phyloP scores from a whole-genome alignment of 2,888 invertebrate species.

The Drosophila anomalata region DNA sequence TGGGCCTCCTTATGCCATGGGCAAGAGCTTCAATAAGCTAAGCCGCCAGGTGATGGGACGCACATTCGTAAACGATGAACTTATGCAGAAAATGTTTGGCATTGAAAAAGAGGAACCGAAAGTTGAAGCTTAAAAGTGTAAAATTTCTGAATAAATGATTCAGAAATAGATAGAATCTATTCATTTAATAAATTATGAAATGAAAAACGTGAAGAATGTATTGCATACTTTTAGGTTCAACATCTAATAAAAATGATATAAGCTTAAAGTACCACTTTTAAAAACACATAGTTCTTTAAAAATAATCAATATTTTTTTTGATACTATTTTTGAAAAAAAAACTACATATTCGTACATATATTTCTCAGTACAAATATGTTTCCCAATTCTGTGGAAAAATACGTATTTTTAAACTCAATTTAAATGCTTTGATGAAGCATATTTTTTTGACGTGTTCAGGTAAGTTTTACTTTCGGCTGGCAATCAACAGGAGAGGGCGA shows the following conservation, averaged over 20 bases:
- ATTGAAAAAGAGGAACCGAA: neutral
- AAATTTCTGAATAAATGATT: neutral
- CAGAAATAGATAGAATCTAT: neutral
- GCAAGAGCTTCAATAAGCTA: conserved; percentile 25
- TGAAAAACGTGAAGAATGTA: neutral
- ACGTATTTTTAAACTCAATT: neutral
- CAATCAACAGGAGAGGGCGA: conserved; percentile 21
- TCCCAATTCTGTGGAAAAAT: neutral
- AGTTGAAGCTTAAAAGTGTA: neutral
- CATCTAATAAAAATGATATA: too few relatives aligned
- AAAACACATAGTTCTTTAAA: neutral
- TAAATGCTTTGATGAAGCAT: neutral
- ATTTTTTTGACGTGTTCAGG: conserved; percentile 15
- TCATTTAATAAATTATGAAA: neutral
- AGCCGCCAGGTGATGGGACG: conserved; percentile 15
- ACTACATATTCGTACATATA: too few relatives aligned
- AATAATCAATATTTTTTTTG: neutral
- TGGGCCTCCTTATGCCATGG: conserved; percentile 58
- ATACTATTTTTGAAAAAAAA: too few relatives aligned
- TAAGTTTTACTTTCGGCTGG: conserved; percentile 7
- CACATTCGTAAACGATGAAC: conserved; percentile 21
- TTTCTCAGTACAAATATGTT: neutral
- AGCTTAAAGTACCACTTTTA: too few relatives aligned
- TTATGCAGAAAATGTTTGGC: neutral
- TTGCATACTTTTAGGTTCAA: neutral